Evolutionary conservation across 2,797 vertebrate species (phyloP).

Genomic region (Parambassis ranga): DNA sequence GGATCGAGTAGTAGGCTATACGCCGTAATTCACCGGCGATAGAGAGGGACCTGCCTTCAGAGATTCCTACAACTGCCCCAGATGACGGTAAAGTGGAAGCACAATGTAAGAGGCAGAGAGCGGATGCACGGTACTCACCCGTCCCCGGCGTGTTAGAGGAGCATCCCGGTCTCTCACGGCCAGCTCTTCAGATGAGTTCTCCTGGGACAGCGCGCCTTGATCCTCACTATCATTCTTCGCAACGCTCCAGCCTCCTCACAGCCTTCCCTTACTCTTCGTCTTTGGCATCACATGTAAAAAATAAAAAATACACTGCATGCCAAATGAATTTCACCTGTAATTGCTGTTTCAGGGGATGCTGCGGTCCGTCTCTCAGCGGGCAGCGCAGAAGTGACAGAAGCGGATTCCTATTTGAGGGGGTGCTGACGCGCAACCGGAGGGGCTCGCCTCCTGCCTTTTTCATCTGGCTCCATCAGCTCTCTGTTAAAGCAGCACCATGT

Average conservation of each 20-base stretch:
- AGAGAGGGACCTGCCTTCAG: neutral
- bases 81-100: constrained; percentile 26
- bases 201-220: constrained; percentile 76
- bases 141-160: constrained; percentile 66
- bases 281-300: constrained; percentile 43
- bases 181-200: constrained; percentile 72
- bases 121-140: constrained; percentile 66
- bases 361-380: constrained; percentile 33
- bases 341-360: constrained; percentile 24
- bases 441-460: constrained; percentile 74
- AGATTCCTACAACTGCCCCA: constrained; percentile 15
- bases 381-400: constrained; percentile 63
- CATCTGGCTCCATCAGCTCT: constrained; percentile 74
- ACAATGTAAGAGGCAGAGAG: neutral
- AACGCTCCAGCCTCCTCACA: constrained; percentile 63
- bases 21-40: neutral
- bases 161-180: constrained; percentile 71
- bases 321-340: neutral
- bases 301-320: constrained; percentile 8
- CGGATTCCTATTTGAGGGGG: constrained; percentile 70
- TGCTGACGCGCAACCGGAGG: constrained; percentile 74
- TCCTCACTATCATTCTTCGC: constrained; percentile 70
- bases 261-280: constrained; percentile 44
- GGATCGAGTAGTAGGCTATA: constrained; percentile 22
- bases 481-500: constrained; percentile 70